These are phyloP conservation scores for Pantherophis vulpinus DNA, from an alignment of 2,797 vertebrate genomes.

Conservation along the genomic window DNA sequence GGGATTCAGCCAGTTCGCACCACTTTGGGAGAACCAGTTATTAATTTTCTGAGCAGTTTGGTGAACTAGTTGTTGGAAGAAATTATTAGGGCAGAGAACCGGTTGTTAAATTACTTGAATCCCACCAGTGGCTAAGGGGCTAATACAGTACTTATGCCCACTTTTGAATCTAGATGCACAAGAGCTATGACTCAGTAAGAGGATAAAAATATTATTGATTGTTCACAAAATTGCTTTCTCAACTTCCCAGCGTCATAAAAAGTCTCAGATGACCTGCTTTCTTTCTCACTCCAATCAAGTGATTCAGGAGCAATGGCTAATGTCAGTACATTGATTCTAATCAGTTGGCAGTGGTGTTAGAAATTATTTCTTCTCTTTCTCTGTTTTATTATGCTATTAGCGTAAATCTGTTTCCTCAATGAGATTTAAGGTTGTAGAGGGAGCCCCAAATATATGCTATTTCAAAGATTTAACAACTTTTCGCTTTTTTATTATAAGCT, in stretches of 20 bases:
- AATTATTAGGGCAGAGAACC: too few species aligned
- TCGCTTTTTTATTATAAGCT: not conserved
- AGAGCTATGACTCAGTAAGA: not conserved
- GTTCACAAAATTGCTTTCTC: not conserved
- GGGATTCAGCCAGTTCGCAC: too few species aligned
- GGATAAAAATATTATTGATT: conserved; percentile 25
- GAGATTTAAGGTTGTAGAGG: not conserved
- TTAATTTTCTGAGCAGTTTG: too few species aligned
- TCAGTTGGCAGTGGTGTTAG: not conserved
- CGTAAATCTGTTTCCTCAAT: conserved; percentile 6
- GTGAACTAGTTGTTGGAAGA: too few species aligned
- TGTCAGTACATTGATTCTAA: conserved; percentile 22
- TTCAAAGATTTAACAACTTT: not conserved
- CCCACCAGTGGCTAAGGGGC: too few species aligned
- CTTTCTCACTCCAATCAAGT: conserved; percentile 9
- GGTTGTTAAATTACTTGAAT: too few species aligned
- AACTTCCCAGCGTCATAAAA: not conserved
- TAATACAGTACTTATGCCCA: not conserved
- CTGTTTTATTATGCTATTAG: not conserved
- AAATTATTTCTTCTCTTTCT: not conserved
- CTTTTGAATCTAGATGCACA: not conserved
- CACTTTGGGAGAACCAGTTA: too few species aligned
- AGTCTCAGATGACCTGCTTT: conserved; percentile 6
- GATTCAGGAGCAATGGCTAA: conserved; percentile 22
- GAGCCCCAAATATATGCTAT: not conserved